Evolutionary conservation across 1,140 invertebrate species (phyloP), one percentile per base, ranked within the genome.

Genomic region (Propsilocerus akamusi): DNA sequence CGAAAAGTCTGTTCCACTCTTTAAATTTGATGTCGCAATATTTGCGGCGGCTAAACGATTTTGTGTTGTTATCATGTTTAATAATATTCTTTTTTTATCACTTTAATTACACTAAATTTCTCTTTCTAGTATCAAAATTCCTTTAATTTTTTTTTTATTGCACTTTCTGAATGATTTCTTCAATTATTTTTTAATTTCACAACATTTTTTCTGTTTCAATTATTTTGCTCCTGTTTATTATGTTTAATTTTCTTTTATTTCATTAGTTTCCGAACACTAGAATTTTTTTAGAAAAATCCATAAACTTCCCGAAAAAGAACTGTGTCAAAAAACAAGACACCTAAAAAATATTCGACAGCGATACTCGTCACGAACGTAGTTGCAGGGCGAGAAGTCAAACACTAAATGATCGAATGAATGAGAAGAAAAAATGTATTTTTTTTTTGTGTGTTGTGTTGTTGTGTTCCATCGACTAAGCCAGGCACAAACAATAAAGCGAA

Each of bases 1-100:
- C 53, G 86, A 90, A 71, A 93, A 93, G 69, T 93, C 87, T 55
- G 87, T 92, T 55, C 86, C 85, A 59, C 73, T 71, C 51, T 72
- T 68, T 62, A 52, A 62, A 67, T 53, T 66, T 62, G 26, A 65
- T 63, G 48, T 68, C 65, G 34, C 58, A 55, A 25, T 61, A 59
- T 50, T 67, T 59, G 17, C 58, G 51, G 49, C 59, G 60, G 50
- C 64, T 62, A 26, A 60, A 50, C 49, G 51, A 37, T 51, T 48
- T 30, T 54, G 48, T 47, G 47, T 46, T 24, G 41, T 49, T 25
- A 49, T 28, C 51, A 50, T 52, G 47, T 49, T 49, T 46, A 20
- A 25, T 17, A 14, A 22, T 26, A 41, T 22, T 20, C n/a, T 49
- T 53, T 50, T 10, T 6, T 46, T 32, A 17, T 30, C 57, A 30